Evolutionary conservation across 2,797 vertebrate species (phyloP).

Genomic region (Brachyrhaphis roseni): DNA sequence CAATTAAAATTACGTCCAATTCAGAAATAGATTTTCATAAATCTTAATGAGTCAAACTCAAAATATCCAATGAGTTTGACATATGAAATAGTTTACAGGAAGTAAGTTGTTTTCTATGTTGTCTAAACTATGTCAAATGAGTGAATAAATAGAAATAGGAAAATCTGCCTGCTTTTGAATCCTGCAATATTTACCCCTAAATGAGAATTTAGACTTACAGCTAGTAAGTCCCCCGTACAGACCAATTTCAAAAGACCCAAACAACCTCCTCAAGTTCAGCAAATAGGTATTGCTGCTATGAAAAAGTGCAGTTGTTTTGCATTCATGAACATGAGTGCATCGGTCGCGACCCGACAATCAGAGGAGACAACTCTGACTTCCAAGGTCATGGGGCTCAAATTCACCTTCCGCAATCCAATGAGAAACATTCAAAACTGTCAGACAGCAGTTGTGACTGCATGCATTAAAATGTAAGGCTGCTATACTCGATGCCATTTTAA

Average conservation of each 20-base stretch:
- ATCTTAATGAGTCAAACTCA: not conserved
- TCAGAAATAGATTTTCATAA: not conserved
- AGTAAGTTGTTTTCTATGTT: not conserved
- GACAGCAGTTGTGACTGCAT: conserved; percentile 9
- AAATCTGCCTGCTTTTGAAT: not conserved
- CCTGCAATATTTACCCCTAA: not conserved
- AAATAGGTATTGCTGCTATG: conserved; percentile 7
- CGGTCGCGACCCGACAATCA: conserved; percentile 55
- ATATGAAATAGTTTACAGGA: not conserved
- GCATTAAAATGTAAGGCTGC: not conserved
- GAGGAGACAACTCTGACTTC: conserved; percentile 38
- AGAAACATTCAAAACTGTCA: conserved; percentile 25
- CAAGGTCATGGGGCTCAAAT: conserved; percentile 41
- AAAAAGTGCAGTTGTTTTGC: conserved; percentile 42
- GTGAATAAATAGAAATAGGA: not conserved
- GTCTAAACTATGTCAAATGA: not conserved
- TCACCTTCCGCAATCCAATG: conserved; percentile 42
- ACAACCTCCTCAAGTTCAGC: conserved; percentile 8
- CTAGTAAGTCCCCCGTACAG: not conserved
- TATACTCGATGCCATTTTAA: not conserved
- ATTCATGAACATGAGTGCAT: conserved; percentile 36
- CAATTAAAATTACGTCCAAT: not conserved
- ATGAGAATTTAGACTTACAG: not conserved
- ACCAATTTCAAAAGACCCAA: not conserved
- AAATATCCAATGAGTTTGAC: not conserved